Percentiles rank a stretch among this genome's conserved stretches.
These are phyloP conservation scores for Athene noctua DNA, from an alignment of 2,113 vertebrate genomes.

Conservation along the genomic window DNA sequence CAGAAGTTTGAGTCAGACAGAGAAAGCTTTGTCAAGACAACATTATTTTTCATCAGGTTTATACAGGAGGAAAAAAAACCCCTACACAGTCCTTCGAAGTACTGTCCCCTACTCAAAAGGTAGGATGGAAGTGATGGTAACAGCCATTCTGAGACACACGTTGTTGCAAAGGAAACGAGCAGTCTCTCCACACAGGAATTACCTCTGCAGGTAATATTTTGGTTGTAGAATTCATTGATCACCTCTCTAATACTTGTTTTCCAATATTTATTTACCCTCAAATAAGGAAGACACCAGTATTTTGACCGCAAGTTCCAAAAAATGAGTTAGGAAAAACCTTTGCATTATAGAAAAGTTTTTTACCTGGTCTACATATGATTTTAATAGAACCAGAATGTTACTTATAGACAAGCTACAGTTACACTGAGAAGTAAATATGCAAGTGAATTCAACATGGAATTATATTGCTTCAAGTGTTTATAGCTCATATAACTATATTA, in stretches of 20 bases:
- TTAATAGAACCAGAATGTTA: not conserved
- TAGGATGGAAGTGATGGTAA: accelerated
- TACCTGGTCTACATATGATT: accelerated
- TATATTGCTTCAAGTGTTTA: not conserved
- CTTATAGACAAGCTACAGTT: not conserved
- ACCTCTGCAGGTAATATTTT: not conserved
- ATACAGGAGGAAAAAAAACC: not conserved
- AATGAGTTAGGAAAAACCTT: accelerated
- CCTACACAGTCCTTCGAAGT: accelerated
- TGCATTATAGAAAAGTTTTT: not conserved
- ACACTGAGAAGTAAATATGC: not conserved
- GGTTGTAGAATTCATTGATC: not conserved
- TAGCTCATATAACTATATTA: too few species aligned
- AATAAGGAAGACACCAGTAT: not conserved
- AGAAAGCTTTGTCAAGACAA: not conserved
- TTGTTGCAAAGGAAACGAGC: not conserved
- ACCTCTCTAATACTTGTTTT: not conserved
- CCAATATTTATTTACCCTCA: not conserved
- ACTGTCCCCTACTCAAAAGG: not conserved
- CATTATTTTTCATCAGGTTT: not conserved
- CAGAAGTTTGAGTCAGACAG: not conserved
- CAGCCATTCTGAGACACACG: not conserved
- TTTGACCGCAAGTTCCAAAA: not conserved
- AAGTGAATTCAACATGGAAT: not conserved
- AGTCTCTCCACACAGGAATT: not conserved